A percentile compares a stretch with the other conserved stretches of the same genome.
Conservation (phyloP, 1,140 invertebrate genomes). For the Orchesella cincta region DNA sequence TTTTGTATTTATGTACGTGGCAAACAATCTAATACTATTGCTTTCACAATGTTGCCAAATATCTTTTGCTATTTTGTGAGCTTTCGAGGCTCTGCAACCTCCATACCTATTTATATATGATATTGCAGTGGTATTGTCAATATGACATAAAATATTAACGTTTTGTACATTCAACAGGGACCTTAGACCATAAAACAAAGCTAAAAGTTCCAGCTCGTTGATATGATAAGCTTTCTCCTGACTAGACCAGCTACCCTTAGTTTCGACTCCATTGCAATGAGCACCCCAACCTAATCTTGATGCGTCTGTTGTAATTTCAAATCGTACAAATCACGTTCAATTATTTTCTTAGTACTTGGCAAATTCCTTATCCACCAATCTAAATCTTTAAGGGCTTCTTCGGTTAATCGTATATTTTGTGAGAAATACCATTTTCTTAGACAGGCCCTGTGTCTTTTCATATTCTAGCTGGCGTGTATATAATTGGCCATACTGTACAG, state of each 20-base stretch:
- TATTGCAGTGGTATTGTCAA: conserved; percentile 13
- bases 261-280: not conserved
- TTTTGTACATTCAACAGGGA: not conserved
- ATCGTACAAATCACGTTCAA: not conserved
- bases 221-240: not conserved
- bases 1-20: conserved; percentile 27
- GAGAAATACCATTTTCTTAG: not conserved
- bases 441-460: not conserved
- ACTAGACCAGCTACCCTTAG: not conserved
- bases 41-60: conserved; percentile 8
- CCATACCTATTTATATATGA: conserved; percentile 23
- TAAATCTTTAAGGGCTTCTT: not conserved
- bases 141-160: not conserved
- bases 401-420: not conserved
- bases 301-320: not conserved
- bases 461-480: conserved; percentile 23
- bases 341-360: not conserved
- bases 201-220: not conserved
- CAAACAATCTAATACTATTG: not conserved
- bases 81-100: not conserved
- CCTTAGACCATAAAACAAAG: not conserved
- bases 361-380: conserved; percentile 9
- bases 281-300: not conserved
- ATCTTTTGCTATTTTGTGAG: not conserved
- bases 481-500: conserved; percentile 4